Percentiles rank a stretch among this genome's conserved stretches.
Evolutionary conservation across 2,797 vertebrate species (phyloP).

Genomic region (Ataeniobius toweri): DNA sequence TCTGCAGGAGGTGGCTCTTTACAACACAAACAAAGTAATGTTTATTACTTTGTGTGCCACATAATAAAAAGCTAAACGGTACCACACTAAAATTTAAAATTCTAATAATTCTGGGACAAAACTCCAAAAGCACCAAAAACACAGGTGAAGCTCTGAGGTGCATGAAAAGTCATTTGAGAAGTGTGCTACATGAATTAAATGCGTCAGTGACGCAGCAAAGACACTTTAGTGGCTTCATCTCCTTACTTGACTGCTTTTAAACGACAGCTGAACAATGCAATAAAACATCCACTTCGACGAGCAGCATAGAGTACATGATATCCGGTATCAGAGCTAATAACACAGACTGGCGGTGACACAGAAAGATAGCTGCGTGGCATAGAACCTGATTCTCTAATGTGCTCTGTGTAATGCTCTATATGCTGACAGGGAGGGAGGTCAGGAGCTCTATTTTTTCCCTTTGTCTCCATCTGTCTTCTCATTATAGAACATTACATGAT

Average conservation of each 20-base stretch:
- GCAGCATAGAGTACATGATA: slow-evolving; percentile 33
- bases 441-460: slow-evolving; percentile 44
- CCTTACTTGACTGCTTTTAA: slow-evolving; percentile 27
- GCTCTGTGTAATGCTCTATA: slow-evolving; percentile 40
- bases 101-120: slow-evolving; percentile 39
- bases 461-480: slow-evolving; percentile 46
- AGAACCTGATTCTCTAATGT: slow-evolving; percentile 53
- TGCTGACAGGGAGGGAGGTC: slow-evolving; percentile 34
- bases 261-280: slow-evolving; percentile 23
- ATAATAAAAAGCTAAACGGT: slow-evolving; percentile 41
- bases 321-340: slow-evolving; percentile 40
- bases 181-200: slow-evolving; percentile 28
- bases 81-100: slow-evolving; percentile 38
- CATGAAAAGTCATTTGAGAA: slow-evolving; percentile 43
- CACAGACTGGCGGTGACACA: slow-evolving; percentile 26
- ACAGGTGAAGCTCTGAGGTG: slow-evolving; percentile 17
- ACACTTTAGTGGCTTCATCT: slow-evolving; percentile 25
- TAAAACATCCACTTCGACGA: slow-evolving; percentile 31
- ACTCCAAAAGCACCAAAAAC: slow-evolving; percentile 18
- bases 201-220: slow-evolving; percentile 24
- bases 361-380: slow-evolving; percentile 27
- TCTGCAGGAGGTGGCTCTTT: slow-evolving; percentile 12
- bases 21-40: slow-evolving; percentile 19
- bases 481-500: slow-evolving; percentile 58
- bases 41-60: slow-evolving; percentile 38